Base-by-base conservation (phyloP, 2,113 vertebrate species). In the Gorsachius goisagi region DNA sequence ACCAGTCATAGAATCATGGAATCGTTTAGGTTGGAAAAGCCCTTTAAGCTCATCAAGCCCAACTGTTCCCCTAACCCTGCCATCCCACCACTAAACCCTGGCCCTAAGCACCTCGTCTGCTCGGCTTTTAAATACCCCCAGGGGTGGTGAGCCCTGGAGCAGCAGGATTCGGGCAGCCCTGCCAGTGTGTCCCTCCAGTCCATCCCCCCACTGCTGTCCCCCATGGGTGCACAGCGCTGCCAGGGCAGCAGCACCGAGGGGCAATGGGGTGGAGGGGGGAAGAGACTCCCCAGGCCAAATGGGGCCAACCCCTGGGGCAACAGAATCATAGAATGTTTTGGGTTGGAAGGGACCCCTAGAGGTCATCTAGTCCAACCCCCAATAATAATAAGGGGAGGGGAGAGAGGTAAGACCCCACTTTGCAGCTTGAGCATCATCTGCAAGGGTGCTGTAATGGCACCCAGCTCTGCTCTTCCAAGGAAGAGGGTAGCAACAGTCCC, bases 141-240 rank as follows among this genome's bases (percentile, higher is more conserved):
- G 41, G 15, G 41, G 15, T 44, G 41, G 41, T 44, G 41, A 44
- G 41, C 41, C 41, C 41, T 15, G 41, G 41, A 15, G 41, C 41
- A 44, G 41, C 41, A 44, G 41, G 14, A 6, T 7, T 28, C 2
- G 1, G 66, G 66, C 66, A 78, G 58, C 52, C 30, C 53, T 60
- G 47, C 41, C n/a, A 10, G 21, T 3, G 1, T 55, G 64, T 63
- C 20, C 19, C 56, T 56, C n/a, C 17, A 4, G 45, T 9, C 20
- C 47, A 60, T 60, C 33, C n/a, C 67, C n/a, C 11, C 32, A 4
- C 24, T n/a, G 33, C 52, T 4, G 4, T 23, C 37, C 60, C 52
- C 28, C 3, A 1, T 2, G 14, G 24, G 45, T 11, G 17, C 24
- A 52, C 2, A 1, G 30, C 28, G 59, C 19, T 73, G 26, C 27